Evolutionary conservation across 2,888 invertebrate genomes (phyloP), one percentile per base, ranked within the genome.

Genomic region (Isoperla grammatica): DNA sequence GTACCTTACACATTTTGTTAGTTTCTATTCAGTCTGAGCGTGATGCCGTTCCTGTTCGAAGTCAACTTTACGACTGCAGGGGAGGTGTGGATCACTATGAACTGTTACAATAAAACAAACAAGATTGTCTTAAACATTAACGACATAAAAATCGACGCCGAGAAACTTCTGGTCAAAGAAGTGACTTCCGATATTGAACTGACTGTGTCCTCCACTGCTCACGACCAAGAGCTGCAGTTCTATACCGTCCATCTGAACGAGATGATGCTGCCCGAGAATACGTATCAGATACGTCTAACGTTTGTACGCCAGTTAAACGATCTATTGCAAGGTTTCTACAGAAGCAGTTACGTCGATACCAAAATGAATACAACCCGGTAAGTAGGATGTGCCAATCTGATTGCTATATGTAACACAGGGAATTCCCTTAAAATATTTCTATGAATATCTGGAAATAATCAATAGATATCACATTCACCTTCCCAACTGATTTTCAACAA

Each of bases 241-340:
- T 71, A 69, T 63, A 68, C 75, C 15, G 64, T 76, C 6, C 63
- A 68, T n/a, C 65, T 75, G 39, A 63, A 63, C 29, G 63, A 62
- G 6, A 46, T 63, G 9, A 61, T 77, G 48, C 60, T 62, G 15
- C 64, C 63, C 1, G 73, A 71, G 1, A 63, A 65, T 15, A 61
- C 64, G 2, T 78, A 77, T 64, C 64, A 64, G 6, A 62, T 78
- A 15, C 64, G 67, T 43, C 72, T 77, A 65, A 64, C 69, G 20
- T 78, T 73, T 64, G 65, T 67, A 0, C 76, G 74, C 1, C 68
- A 68, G 15, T 68, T 78, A 5, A 72, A 69, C 61, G 72, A 73
- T 60, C 65, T 69, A 35, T 65, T 74, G 29, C 68, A 67, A 55
- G 83, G 83, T 56, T 80, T 83, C 69, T 83, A 83, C 68, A 72